phyloP scores from a whole-genome alignment of 2,888 invertebrate genomes.

The Icerya purchasi region DNA sequence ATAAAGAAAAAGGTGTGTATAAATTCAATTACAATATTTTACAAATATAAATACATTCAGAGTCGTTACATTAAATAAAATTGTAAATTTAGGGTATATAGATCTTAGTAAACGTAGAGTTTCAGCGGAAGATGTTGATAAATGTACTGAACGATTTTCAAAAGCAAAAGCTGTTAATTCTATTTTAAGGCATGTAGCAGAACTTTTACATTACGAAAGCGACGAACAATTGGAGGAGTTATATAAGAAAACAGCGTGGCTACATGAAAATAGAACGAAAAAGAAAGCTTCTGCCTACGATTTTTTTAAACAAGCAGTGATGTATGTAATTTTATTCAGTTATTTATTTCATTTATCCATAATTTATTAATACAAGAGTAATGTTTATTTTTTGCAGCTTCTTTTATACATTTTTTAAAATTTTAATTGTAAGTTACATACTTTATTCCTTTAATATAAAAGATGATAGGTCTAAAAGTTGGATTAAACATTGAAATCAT shows the following conservation, averaged over 20 bases:
- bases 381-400: neutral
- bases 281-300: slow-evolving; percentile 92
- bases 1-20: slow-evolving; percentile 82
- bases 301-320: slow-evolving; percentile 92
- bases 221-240: slow-evolving; percentile 86
- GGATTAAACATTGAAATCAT: too few relatives aligned
- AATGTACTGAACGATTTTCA: slow-evolving; percentile 94
- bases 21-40: too few relatives aligned
- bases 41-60: neutral
- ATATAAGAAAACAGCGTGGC: slow-evolving; percentile 93
- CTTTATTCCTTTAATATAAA: neutral
- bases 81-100: slow-evolving; percentile 80
- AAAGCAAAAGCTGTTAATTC: slow-evolving; percentile 98
- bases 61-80: neutral
- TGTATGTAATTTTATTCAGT: slow-evolving; percentile 49
- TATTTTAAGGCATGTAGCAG: slow-evolving; percentile 90
- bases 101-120: slow-evolving; percentile 98
- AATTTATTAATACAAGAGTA: too few relatives aligned
- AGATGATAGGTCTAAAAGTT: too few relatives aligned
- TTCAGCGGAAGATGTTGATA: slow-evolving; percentile 90
- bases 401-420: slow-evolving; percentile 7
- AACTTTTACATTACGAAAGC: slow-evolving; percentile 69
- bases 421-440: neutral
- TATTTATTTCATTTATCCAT: too few relatives aligned
- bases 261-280: slow-evolving; percentile 90